Percentiles rank a stretch among this genome's conserved stretches.
phyloP scores from a whole-genome alignment of 2,888 invertebrate species.

The Drosophila testacea region DNA sequence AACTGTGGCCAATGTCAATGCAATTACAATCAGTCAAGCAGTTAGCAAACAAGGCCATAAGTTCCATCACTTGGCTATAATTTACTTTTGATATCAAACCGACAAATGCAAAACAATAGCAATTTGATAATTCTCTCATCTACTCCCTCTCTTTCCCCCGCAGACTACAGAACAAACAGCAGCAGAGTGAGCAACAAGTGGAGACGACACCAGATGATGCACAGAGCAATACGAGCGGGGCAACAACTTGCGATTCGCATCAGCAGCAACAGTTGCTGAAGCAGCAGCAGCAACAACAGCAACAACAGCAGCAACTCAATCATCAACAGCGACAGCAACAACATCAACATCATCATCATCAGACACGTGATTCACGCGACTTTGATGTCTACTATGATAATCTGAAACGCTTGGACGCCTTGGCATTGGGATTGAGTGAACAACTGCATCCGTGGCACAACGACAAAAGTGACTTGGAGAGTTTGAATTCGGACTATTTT shows the following conservation, averaged over 20 bases:
- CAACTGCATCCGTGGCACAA: conserved; percentile 84
- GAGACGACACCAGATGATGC: conserved; percentile 54
- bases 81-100: conserved; percentile 40
- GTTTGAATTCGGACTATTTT: conserved; percentile 85
- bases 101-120: conserved; percentile 64
- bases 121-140: conserved; percentile 42
- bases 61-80: conserved; percentile 21
- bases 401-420: conserved; percentile 84
- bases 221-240: conserved; percentile 68
- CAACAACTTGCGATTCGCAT: conserved; percentile 79
- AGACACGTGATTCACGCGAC: conserved; percentile 69
- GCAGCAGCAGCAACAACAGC: conserved; percentile 42
- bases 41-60: conserved; percentile 33
- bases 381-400: conserved; percentile 85
- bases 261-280: conserved; percentile 66
- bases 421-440: conserved; percentile 72
- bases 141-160: conserved; percentile 15
- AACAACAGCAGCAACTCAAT: conserved; percentile 38
- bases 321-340: conserved; percentile 44
- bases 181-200: conserved; percentile 23
- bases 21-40: conserved; percentile 26
- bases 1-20: conserved; percentile 41
- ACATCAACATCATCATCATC: conserved; percentile 51
- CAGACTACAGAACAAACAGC: conserved; percentile 66
- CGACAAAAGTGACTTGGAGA: conserved; percentile 85